phyloP scores from a whole-genome alignment of 2,888 invertebrate species.

The Dryococelus australis region DNA sequence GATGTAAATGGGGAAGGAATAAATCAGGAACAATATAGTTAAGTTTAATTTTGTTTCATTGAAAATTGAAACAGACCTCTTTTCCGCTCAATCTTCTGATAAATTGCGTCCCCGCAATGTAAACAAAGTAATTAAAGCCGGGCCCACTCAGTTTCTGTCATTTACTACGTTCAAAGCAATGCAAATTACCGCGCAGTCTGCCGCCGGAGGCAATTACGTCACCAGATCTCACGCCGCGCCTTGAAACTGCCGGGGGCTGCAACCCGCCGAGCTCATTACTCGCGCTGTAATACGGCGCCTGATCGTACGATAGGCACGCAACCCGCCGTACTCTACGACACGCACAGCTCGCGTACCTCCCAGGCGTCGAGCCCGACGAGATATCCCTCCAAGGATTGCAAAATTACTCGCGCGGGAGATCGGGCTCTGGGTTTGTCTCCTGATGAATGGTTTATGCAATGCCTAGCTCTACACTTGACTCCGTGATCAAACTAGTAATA shows the following conservation, averaged over 20 bases:
- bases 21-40: no score
- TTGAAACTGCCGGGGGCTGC: not conserved
- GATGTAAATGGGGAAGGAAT: no score
- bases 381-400: no score
- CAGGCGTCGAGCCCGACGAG: no score
- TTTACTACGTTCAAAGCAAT: not conserved
- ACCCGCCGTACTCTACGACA: not conserved
- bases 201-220: not conserved
- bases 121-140: not conserved
- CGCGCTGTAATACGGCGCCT: not conserved
- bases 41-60: no score
- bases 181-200: not conserved
- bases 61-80: no score
- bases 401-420: no score
- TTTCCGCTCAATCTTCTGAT: no score
- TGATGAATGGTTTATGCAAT: no score
- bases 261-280: not conserved
- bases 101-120: not conserved
- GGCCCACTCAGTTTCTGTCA: not conserved
- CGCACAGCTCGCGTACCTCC: not conserved
- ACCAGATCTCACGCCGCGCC: not conserved
- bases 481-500: no score
- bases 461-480: no score
- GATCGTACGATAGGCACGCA: not conserved
- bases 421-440: no score